These are phyloP conservation scores for Gambusia affinis DNA, from an alignment of 2,113 vertebrate genomes.

Conservation along the genomic window DNA sequence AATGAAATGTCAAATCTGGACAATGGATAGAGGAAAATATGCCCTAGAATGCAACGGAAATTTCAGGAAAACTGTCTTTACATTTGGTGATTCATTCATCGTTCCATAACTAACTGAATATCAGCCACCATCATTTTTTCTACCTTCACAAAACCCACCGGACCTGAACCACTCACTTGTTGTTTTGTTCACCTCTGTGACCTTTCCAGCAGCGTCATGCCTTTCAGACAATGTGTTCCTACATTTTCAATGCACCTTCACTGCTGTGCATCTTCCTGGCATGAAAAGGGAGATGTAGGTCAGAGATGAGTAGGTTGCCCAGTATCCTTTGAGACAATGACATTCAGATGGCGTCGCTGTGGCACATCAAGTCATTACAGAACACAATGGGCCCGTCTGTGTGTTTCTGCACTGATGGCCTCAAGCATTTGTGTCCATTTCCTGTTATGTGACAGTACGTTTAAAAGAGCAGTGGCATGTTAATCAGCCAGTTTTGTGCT, in stretches of 20 bases:
- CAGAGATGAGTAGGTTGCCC: conserved; percentile 28
- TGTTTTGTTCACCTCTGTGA: conserved; percentile 34
- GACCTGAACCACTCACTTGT: conserved; percentile 3
- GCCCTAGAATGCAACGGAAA: too few species aligned
- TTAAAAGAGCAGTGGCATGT: neutral
- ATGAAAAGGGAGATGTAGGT: conserved; percentile 30
- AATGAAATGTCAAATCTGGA: conserved; percentile 49
- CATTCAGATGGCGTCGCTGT: conserved; percentile 1
- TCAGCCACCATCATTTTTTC: too few species aligned
- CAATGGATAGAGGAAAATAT: conserved; percentile 6
- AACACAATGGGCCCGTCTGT: conserved; percentile 2
- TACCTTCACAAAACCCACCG: conserved; percentile 6
- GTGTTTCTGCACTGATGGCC: neutral
- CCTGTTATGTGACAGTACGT: neutral
- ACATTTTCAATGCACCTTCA: conserved; percentile 41
- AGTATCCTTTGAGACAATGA: conserved; percentile 15
- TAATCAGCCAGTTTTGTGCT: neutral
- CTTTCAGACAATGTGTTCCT: conserved; percentile 25
- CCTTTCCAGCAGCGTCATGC: conserved; percentile 21
- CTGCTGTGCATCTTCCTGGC: conserved; percentile 25
- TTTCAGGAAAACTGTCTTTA: too few species aligned
- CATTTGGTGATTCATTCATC: too few species aligned
- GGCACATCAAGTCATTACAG: conserved; percentile 22
- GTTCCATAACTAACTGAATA: too few species aligned
- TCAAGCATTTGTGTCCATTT: conserved; percentile 2